Base-by-base conservation (phyloP, 2,797 vertebrate species). In the Lacerta viridis region DNA sequence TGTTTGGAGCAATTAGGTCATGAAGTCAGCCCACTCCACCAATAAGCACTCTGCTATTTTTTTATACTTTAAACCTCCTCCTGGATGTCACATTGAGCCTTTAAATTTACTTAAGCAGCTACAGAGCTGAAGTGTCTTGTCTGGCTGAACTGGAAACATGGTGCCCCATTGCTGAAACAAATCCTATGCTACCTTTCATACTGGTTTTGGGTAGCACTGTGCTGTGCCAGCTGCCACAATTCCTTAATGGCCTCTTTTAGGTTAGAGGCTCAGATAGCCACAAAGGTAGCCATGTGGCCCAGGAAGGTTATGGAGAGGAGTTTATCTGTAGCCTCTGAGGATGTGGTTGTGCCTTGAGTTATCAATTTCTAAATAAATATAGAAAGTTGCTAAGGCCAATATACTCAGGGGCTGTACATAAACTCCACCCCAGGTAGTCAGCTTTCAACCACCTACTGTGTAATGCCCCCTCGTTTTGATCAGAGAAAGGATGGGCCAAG, bases 1-100 rank as follows among this genome's bases (percentile, higher is more conserved):
- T 41, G 75, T 55, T 83, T 64, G 50, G 50, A 74, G 29, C 50
- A 72, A 84, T 80, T 81, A 41, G 17, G 25, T 75, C 83, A 71
- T 69, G 41, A 64, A 7, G 39, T 64, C 7, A 76, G 27, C 39
- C 55, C 72, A 85, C 33, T 17, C 33, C 50, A 61, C 23, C 15
- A 76, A 76, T 76, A 41, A 18, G 61, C 27, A 61, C 8, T 64
- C 72, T 64, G 33, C 39, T 61, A 76, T 5, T 29, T 84, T 71
- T 39, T 74, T 20, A 83, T n/a, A 10, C 1, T 71, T 71, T 71
- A 17, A 11, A 27, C 33, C 39, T 23, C 83, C 39, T 43, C 25
- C 36, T 39, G 20, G 39, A 8, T 72, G 68, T 27, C 71, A 59
- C 1, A 41, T 61, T 41, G 43, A 72, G 50, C 25, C 27, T 71